Conservation (phyloP, 2,797 vertebrate genomes). For the Leucoraja ocellata region DNA sequence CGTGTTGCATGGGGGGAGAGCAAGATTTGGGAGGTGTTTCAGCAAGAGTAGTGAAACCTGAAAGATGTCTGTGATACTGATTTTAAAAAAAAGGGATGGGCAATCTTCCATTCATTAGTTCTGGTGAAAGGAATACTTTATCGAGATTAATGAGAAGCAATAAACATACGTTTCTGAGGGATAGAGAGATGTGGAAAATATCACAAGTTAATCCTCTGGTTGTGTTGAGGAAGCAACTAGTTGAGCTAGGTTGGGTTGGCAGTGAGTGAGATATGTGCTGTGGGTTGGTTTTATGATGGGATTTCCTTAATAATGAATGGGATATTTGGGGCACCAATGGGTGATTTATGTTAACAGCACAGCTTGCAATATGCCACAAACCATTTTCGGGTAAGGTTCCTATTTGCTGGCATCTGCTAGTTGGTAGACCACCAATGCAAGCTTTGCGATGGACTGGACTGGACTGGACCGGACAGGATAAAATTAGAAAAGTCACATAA, state of each 20-base stretch:
- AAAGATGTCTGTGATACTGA: neutral
- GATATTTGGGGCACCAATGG: neutral
- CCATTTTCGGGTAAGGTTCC: neutral
- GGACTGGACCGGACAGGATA: constrained; percentile 20
- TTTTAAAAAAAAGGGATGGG: neutral
- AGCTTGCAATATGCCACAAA: neutral
- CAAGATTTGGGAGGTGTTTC: neutral
- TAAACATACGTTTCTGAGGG: neutral
- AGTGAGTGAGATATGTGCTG: neutral
- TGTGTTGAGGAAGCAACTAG: neutral
- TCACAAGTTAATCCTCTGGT: neutral
- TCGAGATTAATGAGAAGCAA: neutral
- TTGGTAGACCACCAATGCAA: neutral
- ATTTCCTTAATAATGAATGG: neutral
- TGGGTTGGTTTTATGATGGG: neutral
- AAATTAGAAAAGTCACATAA: constrained; percentile 9
- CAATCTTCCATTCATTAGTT: neutral
- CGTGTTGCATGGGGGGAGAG: neutral
- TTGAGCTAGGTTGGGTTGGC: neutral
- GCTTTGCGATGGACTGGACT: neutral
- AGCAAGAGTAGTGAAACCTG: neutral
- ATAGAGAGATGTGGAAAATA: neutral
- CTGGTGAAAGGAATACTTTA: neutral
- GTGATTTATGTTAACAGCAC: neutral
- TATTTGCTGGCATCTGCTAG: constrained; percentile 28